Evolutionary conservation across 2,888 invertebrate species (phyloP).

Genomic region (Eupithecia insigniata): DNA sequence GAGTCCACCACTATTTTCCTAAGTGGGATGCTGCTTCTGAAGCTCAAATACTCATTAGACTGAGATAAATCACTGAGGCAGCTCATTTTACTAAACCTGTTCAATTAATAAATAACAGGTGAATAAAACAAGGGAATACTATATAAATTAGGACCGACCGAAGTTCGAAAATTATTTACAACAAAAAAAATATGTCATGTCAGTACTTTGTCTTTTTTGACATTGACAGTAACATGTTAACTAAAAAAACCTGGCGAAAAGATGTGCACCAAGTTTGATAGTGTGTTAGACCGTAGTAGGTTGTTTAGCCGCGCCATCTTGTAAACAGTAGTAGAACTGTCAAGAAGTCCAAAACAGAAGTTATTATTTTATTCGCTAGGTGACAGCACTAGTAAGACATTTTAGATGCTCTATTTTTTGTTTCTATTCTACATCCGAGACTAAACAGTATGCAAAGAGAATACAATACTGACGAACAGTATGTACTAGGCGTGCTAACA

Average conservation of each 20-base stretch:
- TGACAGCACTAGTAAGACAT: neutral
- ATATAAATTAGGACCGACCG: neutral
- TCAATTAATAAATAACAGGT: neutral
- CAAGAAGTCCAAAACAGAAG: neutral
- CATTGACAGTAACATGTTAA: neutral
- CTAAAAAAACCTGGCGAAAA: neutral
- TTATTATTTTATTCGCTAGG: neutral
- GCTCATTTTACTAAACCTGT: constrained; percentile 77
- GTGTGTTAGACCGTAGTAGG: neutral
- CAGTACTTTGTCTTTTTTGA: neutral
- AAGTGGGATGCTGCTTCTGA: constrained; percentile 90
- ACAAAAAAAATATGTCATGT: too few relatives aligned
- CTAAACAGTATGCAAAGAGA: too few relatives aligned
- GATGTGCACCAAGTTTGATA: neutral
- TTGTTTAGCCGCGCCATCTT: neutral
- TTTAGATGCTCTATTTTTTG: too few relatives aligned
- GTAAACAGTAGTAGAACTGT: neutral
- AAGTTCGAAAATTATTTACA: neutral
- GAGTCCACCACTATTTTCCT: constrained; percentile 91
- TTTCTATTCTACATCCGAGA: too few relatives aligned
- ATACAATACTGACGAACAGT: too few relatives aligned
- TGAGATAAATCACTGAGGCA: constrained; percentile 88
- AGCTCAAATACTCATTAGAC: constrained; percentile 91
- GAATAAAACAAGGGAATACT: neutral
- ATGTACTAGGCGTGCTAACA: too few relatives aligned